Evolutionary conservation across 2,113 vertebrate genomes (phyloP).

Genomic region (Poeciliopsis retropinna): DNA sequence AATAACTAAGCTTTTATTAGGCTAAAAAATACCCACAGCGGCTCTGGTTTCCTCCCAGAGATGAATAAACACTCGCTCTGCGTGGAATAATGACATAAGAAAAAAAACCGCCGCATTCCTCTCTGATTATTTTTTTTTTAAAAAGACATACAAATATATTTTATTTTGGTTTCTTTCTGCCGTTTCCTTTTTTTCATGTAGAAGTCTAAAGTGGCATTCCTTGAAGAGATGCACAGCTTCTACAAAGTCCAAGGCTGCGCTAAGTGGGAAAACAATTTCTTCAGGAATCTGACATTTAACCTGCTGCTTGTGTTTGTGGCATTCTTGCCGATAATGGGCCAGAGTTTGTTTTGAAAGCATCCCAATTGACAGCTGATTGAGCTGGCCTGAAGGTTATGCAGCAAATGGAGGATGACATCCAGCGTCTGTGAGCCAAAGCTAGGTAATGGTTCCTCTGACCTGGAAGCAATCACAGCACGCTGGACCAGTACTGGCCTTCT

Average conservation of each 20-base stretch:
- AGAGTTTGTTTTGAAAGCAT: conserved; percentile 62
- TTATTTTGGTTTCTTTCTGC: conserved; percentile 4
- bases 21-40: conserved; percentile 31
- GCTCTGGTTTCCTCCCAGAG: conserved; percentile 13
- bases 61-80: conserved; percentile 43
- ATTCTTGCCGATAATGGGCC: conserved; percentile 64
- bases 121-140: conserved; percentile 25
- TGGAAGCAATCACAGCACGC: background rate
- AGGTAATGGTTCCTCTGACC: conserved; percentile 31
- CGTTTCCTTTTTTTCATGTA: conserved; percentile 14
- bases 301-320: conserved; percentile 53
- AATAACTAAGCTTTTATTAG: conserved; percentile 58
- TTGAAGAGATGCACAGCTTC: conserved; percentile 40
- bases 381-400: conserved; percentile 64
- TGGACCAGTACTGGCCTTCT: conserved; percentile 7
- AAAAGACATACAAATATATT: conserved; percentile 51
- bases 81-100: conserved; percentile 15
- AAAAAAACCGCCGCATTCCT: conserved; percentile 33
- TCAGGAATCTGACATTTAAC: conserved; percentile 70
- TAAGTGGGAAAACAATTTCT: conserved; percentile 64
- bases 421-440: conserved; percentile 35
- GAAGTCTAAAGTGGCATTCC: conserved; percentile 47
- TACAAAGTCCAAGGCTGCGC: conserved; percentile 53
- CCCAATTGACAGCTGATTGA: conserved; percentile 62
- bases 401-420: conserved; percentile 56